phyloP scores from a whole-genome alignment of 2,113 vertebrate genomes.

The Ranitomeya imitator region DNA sequence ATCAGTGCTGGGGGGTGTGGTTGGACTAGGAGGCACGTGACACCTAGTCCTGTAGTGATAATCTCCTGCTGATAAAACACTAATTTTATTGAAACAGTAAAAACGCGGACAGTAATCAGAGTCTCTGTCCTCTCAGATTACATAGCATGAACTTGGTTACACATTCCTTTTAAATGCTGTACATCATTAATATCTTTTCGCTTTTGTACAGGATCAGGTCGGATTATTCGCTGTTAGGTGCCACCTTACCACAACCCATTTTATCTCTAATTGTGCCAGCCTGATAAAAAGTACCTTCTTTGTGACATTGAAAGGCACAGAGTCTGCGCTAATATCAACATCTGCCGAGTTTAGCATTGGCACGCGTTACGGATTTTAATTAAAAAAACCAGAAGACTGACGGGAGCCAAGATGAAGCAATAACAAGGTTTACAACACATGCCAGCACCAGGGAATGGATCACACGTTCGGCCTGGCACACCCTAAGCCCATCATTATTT shows the following conservation, averaged over 20 bases:
- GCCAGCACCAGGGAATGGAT: not conserved
- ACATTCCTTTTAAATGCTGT: not conserved
- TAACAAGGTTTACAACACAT: not conserved
- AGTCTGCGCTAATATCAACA: slow-evolving; percentile 7
- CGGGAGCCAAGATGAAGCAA: slow-evolving; percentile 2
- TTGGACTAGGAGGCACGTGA: too few species aligned
- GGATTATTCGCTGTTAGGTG: not conserved
- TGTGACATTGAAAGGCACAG: not conserved
- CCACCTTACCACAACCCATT: not conserved
- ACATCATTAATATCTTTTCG: not conserved
- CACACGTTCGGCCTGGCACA: not conserved
- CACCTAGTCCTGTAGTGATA: too few species aligned
- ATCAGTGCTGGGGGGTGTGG: too few species aligned
- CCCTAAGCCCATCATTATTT: not conserved
- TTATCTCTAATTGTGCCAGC: not conserved
- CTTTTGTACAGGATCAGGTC: not conserved
- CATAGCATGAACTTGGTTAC: too few species aligned
- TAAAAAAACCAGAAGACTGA: not conserved
- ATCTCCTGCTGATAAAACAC: too few species aligned
- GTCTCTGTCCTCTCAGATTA: too few species aligned
- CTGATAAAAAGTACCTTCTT: not conserved
- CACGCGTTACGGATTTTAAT: not conserved
- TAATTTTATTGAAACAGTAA: too few species aligned
- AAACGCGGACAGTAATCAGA: too few species aligned
- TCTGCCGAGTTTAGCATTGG: not conserved